phyloP scores from a whole-genome alignment of 1,140 invertebrate species.

The Drosophila pseudoobscura region DNA sequence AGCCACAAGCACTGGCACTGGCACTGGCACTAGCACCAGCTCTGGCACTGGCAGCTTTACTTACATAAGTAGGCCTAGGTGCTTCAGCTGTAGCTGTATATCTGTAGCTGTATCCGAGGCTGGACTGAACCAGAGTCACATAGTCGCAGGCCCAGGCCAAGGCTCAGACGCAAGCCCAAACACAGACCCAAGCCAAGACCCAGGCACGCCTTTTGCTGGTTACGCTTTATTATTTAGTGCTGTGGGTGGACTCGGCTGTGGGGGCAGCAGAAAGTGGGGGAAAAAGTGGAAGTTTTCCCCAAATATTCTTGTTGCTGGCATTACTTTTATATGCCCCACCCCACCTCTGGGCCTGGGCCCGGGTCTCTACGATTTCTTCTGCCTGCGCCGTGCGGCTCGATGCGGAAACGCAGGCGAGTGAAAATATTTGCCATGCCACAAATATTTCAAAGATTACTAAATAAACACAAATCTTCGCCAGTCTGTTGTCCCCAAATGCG shows the following conservation, averaged over 20 bases:
- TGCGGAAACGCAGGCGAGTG: conserved; percentile 66
- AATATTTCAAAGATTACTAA: conserved; percentile 80
- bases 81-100: conserved; percentile 5
- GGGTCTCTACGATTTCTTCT: not conserved
- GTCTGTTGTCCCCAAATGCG: conserved; percentile 46
- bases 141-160: conserved; percentile 26
- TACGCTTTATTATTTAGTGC: conserved; percentile 80
- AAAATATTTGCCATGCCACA: conserved; percentile 80
- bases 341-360: not conserved
- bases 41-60: conserved; percentile 47
- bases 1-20: conserved; percentile 57
- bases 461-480: conserved; percentile 76
- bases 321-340: conserved; percentile 32
- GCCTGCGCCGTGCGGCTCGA: conserved; percentile 7
- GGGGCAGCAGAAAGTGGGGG: conserved; percentile 27
- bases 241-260: conserved; percentile 61
- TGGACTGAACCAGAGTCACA: conserved; percentile 4
- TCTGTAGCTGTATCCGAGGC: conserved; percentile 10
- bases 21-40: not conserved
- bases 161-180: conserved; percentile 5
- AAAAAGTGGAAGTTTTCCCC: conserved; percentile 69
- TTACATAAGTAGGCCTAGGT: conserved; percentile 78
- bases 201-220: conserved; percentile 78
- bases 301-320: conserved; percentile 64
- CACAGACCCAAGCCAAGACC: conserved; percentile 21